A percentile compares a stretch with the other conserved stretches of the same genome.
Evolutionary conservation across 2,113 vertebrate genomes (phyloP).

Genomic region (Bubalus kerabau): DNA sequence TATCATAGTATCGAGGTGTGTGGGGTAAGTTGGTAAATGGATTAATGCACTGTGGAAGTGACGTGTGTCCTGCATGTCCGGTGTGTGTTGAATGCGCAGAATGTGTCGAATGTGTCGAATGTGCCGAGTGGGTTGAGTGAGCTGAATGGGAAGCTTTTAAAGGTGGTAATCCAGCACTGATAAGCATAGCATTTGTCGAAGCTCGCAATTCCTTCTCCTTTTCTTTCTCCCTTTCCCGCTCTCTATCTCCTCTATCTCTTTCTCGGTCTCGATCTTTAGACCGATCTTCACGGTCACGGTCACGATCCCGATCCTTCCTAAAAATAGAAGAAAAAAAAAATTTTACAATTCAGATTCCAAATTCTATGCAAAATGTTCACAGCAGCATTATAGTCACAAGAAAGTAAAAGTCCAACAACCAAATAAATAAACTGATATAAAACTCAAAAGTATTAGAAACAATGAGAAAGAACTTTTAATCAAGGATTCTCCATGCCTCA

Average conservation of each 20-base stretch:
- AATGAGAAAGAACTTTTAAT: background rate
- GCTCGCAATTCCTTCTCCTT: constrained; percentile 86
- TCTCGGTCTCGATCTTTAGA: constrained; percentile 87
- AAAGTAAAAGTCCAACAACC: background rate
- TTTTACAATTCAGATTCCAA: constrained; percentile 41
- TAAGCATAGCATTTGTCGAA: constrained; percentile 80
- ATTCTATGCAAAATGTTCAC: constrained; percentile 1
- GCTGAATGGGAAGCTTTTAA: constrained; percentile 83
- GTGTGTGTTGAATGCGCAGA: constrained; percentile 68
- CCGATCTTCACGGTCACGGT: constrained; percentile 89
- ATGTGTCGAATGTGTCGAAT: constrained; percentile 70
- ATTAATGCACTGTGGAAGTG: constrained; percentile 93
- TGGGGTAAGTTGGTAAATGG: constrained; percentile 96
- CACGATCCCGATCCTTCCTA: constrained; percentile 93
- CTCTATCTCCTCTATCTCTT: constrained; percentile 89
- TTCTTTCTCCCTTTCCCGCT: constrained; percentile 90
- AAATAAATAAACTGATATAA: background rate
- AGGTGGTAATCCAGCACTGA: constrained; percentile 77
- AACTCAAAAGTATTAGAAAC: background rate
- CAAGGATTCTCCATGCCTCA: background rate
- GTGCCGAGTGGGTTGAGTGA: constrained; percentile 70
- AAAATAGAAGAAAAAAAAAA: constrained; percentile 59
- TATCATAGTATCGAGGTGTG: constrained; percentile 94
- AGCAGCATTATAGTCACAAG: background rate
- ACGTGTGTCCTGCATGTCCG: constrained; percentile 69